phyloP scores from a whole-genome alignment of 2,113 vertebrate genomes.

The Colaptes auratus region DNA sequence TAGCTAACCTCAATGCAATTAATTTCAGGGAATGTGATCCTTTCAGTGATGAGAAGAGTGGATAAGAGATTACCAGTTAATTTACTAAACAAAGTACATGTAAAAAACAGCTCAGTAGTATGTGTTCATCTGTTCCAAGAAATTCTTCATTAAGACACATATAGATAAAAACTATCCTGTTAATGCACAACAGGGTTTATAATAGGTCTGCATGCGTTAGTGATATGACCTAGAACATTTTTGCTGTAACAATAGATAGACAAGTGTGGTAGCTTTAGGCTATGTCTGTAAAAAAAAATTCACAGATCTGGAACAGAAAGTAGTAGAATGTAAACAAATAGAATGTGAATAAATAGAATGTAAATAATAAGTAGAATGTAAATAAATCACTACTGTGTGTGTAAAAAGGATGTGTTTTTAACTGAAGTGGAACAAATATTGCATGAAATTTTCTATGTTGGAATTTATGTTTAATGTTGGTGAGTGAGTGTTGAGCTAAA shows the following conservation, averaged over 20 bases:
- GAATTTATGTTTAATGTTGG: neutral
- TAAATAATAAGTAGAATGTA: no score
- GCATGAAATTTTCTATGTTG: neutral
- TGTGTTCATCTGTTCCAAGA: neutral
- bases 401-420: neutral
- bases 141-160: neutral
- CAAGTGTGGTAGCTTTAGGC: no score
- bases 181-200: accelerated
- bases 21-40: neutral
- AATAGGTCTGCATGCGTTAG: accelerated
- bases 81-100: neutral
- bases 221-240: neutral
- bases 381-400: no score
- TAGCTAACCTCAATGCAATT: neutral
- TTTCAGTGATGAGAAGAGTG: neutral
- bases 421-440: neutral
- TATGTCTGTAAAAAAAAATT: no score
- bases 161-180: neutral
- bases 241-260: neutral
- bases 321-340: no score
- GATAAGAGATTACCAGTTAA: neutral
- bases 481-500: neutral
- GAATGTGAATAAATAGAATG: no score
- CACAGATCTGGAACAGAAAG: no score
- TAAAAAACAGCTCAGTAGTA: neutral